These are phyloP conservation scores for Anas acuta DNA, from an alignment of 2,797 vertebrate species.

Conservation along the genomic window DNA sequence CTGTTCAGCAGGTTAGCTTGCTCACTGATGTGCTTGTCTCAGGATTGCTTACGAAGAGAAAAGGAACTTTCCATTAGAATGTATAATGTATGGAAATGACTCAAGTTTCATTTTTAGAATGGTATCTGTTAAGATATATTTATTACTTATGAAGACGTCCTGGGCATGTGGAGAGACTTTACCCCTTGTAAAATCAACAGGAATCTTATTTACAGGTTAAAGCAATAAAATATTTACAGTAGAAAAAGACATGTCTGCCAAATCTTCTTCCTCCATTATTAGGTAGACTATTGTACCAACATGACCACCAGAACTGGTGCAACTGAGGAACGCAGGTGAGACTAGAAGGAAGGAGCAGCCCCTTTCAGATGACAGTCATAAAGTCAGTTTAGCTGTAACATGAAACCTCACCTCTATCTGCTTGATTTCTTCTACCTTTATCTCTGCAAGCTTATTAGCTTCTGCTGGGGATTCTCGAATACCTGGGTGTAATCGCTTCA, in stretches of 20 bases:
- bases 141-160: background rate
- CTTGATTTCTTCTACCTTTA: background rate
- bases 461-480: background rate
- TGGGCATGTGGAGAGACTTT: background rate
- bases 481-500: background rate
- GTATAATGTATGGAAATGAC: background rate
- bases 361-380: background rate
- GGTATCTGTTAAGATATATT: background rate
- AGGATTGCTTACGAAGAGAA: background rate
- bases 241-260: background rate
- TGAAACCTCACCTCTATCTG: background rate
- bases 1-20: background rate
- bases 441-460: background rate
- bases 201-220: background rate
- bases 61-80: background rate
- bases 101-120: background rate
- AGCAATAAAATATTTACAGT: background rate
- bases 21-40: background rate
- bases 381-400: background rate
- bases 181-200: background rate
- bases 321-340: background rate
- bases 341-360: background rate
- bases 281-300: too few species aligned
- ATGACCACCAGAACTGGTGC: background rate
- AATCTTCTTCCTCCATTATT: too few species aligned